Conservation (phyloP, 2,888 invertebrate species). For the Dichetophora obliterata region DNA sequence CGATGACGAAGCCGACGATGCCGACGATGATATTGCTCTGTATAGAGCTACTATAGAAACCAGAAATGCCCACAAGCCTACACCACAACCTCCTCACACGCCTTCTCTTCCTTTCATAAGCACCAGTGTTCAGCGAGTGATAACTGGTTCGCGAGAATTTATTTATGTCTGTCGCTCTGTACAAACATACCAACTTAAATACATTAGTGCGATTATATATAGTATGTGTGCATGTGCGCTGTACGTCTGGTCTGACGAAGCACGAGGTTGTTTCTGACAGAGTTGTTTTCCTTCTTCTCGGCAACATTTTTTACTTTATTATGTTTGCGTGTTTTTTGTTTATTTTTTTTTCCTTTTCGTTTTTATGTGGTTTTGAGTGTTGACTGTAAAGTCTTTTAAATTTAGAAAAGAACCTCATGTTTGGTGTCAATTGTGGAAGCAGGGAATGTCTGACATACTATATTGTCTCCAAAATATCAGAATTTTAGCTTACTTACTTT, state of each 20-base stretch:
- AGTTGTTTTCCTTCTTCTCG: background rate
- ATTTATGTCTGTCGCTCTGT: constrained; percentile 16
- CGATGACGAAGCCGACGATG: background rate
- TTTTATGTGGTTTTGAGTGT: background rate
- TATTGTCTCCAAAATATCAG: background rate
- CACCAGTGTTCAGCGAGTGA: background rate
- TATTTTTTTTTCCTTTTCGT: background rate
- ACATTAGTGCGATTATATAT: background rate
- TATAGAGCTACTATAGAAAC: constrained; percentile 5
- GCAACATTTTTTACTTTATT: too few species aligned
- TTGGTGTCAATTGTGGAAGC: background rate
- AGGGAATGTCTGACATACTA: background rate
- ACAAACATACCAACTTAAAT: background rate
- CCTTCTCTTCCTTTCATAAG: background rate
- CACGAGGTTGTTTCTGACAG: constrained; percentile 26
- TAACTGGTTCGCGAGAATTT: constrained; percentile 25
- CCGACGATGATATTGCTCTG: background rate
- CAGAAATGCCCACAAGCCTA: constrained; percentile 23
- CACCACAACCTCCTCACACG: background rate
- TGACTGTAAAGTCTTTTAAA: background rate
- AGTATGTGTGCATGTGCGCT: background rate
- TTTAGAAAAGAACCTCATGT: background rate
- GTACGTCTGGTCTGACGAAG: constrained; percentile 25
- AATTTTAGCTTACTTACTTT: background rate
- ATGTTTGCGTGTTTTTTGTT: too few species aligned